Conservation (phyloP, 2,888 invertebrate genomes). For the Gisinianus flammeolus region DNA sequence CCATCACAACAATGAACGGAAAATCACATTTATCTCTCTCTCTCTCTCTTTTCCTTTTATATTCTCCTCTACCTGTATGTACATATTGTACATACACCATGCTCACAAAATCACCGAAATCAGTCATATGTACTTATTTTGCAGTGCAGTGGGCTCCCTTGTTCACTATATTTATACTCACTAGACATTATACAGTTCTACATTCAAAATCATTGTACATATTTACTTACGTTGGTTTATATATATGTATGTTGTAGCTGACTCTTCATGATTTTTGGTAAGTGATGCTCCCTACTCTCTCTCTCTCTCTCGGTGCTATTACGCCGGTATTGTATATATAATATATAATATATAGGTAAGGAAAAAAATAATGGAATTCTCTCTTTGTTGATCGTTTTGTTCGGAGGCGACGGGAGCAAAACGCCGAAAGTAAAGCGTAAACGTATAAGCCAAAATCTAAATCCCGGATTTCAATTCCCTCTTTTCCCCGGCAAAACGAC, state of each 20-base stretch:
- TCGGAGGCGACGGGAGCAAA: slow-evolving; percentile 52
- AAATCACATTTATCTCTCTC: slow-evolving; percentile 36
- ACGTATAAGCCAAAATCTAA: slow-evolving; percentile 10
- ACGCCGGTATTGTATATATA: neutral
- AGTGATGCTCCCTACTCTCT: too few species aligned
- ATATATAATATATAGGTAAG: neutral
- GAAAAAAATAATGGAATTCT: slow-evolving; percentile 27
- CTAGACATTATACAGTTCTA: neutral
- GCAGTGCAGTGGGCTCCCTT: too few species aligned
- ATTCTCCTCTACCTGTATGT: neutral
- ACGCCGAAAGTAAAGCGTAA: slow-evolving; percentile 32
- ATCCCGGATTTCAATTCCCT: slow-evolving; percentile 23
- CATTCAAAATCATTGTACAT: neutral
- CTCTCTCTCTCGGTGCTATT: too few species aligned
- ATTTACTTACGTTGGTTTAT: neutral
- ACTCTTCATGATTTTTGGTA: too few species aligned
- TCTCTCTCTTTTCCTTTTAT: neutral
- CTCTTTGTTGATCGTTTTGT: slow-evolving; percentile 49
- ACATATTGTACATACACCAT: neutral
- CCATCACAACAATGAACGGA: slow-evolving; percentile 12
- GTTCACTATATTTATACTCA: neutral
- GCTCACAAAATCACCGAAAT: neutral
- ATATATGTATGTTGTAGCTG: neutral
- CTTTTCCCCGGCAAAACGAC: neutral
- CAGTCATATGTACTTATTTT: neutral